A percentile compares a stretch with the other conserved stretches of the same genome.
These are phyloP conservation scores for Sebastes oblongus DNA, from an alignment of 2,797 vertebrate genomes.

Conservation along the genomic window DNA sequence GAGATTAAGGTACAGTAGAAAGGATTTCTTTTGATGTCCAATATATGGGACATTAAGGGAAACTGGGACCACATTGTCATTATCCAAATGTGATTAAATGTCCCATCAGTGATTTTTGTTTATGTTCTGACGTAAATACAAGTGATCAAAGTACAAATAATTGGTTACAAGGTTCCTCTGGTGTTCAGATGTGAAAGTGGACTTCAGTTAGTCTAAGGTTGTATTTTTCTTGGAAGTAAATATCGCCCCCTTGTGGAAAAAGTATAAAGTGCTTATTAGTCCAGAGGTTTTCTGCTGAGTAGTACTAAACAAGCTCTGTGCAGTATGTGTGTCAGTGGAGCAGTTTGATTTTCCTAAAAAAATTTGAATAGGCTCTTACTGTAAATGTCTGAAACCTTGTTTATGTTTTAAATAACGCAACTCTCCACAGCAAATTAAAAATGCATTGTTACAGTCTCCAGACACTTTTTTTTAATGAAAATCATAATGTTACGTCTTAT, in stretches of 20 bases:
- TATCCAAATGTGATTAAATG: neutral
- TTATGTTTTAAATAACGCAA: neutral
- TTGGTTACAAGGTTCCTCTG: neutral
- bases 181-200: neutral
- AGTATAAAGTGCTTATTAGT: neutral
- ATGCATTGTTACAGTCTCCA: neutral
- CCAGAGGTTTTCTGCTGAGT: neutral
- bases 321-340: conserved; percentile 42
- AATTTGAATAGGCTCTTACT: neutral
- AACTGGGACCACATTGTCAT: neutral
- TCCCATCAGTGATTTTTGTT: neutral
- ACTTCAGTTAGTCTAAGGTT: neutral
- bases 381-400: neutral
- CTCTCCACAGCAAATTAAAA: neutral
- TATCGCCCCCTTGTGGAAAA: conserved; percentile 59
- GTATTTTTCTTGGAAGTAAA: neutral
- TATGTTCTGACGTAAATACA: neutral
- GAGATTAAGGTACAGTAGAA: neutral
- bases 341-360: neutral
- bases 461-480: neutral
- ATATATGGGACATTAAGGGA: neutral
- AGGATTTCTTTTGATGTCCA: neutral
- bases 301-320: neutral
- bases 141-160: neutral
- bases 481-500: neutral